phyloP scores from a whole-genome alignment of 2,888 invertebrate species.

The Tholera decimalis region DNA sequence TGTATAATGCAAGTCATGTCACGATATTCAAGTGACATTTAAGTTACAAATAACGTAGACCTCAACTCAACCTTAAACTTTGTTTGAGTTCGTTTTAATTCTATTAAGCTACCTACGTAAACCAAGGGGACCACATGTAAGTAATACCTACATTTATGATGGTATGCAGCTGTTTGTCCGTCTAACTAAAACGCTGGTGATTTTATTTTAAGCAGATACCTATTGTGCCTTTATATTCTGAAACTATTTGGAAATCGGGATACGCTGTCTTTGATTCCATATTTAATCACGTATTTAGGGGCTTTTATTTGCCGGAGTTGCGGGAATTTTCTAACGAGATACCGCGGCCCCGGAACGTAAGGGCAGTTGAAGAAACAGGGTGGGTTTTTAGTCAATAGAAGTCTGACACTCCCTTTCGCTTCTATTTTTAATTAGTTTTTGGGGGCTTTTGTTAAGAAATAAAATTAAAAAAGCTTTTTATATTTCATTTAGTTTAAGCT shows the following conservation, averaged over 20 bases:
- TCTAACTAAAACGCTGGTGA: not conserved
- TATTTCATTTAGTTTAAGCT: no score
- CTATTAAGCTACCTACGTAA: constrained; percentile 39
- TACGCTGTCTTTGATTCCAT: not conserved
- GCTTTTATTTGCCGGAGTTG: no score
- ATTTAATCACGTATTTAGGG: no score
- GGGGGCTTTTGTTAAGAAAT: no score
- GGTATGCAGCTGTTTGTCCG: not conserved
- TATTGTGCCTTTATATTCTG: not conserved
- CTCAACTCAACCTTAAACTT: constrained; percentile 51
- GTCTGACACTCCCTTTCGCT: no score
- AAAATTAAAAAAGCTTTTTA: no score
- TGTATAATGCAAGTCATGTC: constrained; percentile 35
- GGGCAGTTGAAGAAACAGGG: no score
- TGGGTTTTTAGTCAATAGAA: no score
- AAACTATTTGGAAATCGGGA: not conserved
- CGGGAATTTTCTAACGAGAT: no score
- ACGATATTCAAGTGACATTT: constrained; percentile 42
- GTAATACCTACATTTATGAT: not conserved
- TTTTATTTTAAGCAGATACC: not conserved
- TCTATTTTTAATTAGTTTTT: no score
- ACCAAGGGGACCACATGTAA: constrained; percentile 20
- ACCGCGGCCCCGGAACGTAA: no score
- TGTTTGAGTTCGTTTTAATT: constrained; percentile 41
- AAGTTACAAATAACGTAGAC: constrained; percentile 41